A percentile compares a stretch with the other conserved stretches of the same genome.
Conservation (phyloP, 2,888 invertebrate species). For the Pachydiplax longipennis region DNA sequence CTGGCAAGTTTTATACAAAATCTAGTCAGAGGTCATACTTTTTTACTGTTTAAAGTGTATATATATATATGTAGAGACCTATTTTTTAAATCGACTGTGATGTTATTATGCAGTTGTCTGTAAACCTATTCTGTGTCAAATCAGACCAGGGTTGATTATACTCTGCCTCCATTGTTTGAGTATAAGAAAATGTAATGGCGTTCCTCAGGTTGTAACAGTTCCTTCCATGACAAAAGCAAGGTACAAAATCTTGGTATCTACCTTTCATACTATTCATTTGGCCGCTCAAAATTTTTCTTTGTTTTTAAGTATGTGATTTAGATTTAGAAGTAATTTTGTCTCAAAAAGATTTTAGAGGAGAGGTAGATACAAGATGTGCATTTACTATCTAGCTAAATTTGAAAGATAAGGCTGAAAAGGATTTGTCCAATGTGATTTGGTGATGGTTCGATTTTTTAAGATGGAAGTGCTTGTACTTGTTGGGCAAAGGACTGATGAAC, state of each 20-base stretch:
- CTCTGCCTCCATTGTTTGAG: conserved; percentile 39
- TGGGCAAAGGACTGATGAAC: conserved; percentile 35
- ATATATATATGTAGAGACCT: conserved; percentile 49
- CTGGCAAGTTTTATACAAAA: conserved; percentile 41
- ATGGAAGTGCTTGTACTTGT: conserved; percentile 34
- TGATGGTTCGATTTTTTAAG: conserved; percentile 1
- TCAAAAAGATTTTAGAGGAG: conserved; percentile 10
- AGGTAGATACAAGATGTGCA: conserved; percentile 37
- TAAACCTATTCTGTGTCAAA: conserved; percentile 49
- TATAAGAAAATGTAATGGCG: conserved; percentile 19
- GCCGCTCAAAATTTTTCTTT: conserved; percentile 41
- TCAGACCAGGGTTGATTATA: conserved; percentile 18
- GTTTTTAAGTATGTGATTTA: not conserved
- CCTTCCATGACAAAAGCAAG: conserved; percentile 43
- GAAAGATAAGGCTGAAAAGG: conserved; percentile 4
- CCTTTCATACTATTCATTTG: conserved; percentile 12
- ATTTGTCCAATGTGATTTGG: not conserved
- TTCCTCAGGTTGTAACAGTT: conserved; percentile 43
- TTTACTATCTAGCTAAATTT: conserved; percentile 37
- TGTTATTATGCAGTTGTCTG: conserved; percentile 51
- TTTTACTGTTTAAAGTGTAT: conserved; percentile 47
- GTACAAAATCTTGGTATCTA: conserved; percentile 34
- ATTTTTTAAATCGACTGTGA: conserved; percentile 53
- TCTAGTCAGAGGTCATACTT: conserved; percentile 47
- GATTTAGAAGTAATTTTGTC: not conserved